Base-by-base conservation (phyloP, 2,797 vertebrate species). In the Saxicola maurus region DNA sequence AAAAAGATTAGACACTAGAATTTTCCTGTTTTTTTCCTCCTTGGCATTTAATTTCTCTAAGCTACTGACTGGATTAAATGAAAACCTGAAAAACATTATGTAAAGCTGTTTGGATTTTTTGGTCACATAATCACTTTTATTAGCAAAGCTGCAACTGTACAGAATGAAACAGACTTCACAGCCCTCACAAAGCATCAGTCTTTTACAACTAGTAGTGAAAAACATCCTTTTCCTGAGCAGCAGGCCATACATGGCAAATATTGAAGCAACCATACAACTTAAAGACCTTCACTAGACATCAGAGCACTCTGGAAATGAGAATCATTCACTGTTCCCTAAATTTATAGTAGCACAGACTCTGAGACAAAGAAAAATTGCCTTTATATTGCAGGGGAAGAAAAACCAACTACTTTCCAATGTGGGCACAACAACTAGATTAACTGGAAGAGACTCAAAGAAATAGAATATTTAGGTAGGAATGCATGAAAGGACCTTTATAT, bases 181-280 rank as follows among this genome's bases (percentile, higher is more conserved):
- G 31, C 33, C 49, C 8, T 49, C 27, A 40, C 30, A 65, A 80
- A n/a, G 82, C 4, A 25, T 3, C 18, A 48, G 20, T 25, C 42
- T 87, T 87, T 68, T 75, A 59, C 53, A 89, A 68, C 51, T 77
- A 85, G 62, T 20, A 69, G 40, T 49, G 51, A 92, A 90, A 94
- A 92, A 55, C 4, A 8, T 52, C 71, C 23, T 84, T 79, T 67
- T 65, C 61, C 59, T 15, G 67, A 93, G 88, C 61, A 80, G 61
- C 61, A 53, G 40, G 23, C 45, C 48, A 28, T 66, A 19, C 3
- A 20, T 68, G 72, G 83, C 46, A 61, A 80, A 60, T 8, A 66
- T 90, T 52, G 62, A 90, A 67, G 46, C 35, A 88, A 43, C 65
- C 38, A 53, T 37, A 65, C 12, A 82, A 80, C 21, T 45, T 56